Evolutionary conservation across 2,888 invertebrate genomes (phyloP).

Genomic region (Agrotis puta): DNA sequence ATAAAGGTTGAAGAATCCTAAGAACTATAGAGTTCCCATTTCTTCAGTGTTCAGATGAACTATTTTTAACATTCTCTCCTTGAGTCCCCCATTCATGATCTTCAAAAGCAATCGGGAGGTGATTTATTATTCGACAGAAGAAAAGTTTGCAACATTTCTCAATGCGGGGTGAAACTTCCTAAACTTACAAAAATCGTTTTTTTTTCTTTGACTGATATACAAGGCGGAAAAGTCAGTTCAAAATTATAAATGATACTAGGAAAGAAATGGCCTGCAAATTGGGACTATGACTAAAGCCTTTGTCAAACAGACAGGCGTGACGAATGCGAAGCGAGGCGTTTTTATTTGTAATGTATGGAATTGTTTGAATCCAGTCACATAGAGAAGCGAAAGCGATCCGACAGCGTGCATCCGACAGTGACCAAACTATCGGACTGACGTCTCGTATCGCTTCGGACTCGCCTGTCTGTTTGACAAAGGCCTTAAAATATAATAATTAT

Average conservation of each 20-base stretch:
- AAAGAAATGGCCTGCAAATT: not conserved
- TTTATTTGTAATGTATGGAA: too few relatives aligned
- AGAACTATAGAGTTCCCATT: not conserved
- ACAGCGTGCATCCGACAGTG: too few relatives aligned
- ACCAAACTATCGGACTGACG: too few relatives aligned
- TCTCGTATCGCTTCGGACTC: too few relatives aligned
- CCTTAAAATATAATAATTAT: too few relatives aligned
- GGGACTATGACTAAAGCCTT: not conserved
- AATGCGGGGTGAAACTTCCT: conserved; percentile 24
- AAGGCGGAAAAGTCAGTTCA: not conserved
- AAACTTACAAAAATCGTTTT: conserved; percentile 26
- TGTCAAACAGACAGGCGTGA: too few relatives aligned
- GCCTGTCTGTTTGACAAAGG: too few relatives aligned
- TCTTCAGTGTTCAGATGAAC: not conserved
- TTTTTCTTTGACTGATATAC: not conserved
- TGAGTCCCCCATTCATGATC: conserved; percentile 7
- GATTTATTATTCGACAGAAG: conserved; percentile 30
- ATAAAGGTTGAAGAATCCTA: not conserved
- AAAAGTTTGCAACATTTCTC: conserved; percentile 23
- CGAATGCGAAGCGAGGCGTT: too few relatives aligned
- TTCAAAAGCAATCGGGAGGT: conserved; percentile 20
- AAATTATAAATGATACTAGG: not conserved
- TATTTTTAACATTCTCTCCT: not conserved
- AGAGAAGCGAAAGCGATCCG: too few relatives aligned
- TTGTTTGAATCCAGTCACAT: too few relatives aligned